Evolutionary conservation across 2,797 vertebrate genomes (phyloP), one percentile per base, ranked within the genome.

Genomic region (Phrynocephalus vlangalii): DNA sequence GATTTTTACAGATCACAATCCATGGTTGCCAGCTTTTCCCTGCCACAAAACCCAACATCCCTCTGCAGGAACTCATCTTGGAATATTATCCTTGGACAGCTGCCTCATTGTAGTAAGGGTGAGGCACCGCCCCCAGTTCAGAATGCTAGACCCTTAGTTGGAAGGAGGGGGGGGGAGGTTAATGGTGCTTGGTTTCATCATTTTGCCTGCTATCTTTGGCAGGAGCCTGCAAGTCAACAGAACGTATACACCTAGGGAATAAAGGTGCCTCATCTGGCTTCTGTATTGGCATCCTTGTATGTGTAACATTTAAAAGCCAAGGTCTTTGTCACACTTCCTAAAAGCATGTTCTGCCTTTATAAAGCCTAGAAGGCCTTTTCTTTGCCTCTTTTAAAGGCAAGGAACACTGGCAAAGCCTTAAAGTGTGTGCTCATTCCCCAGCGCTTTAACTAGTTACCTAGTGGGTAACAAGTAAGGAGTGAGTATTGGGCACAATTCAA

Each of bases 41-140:
- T 30, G 85, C 95, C 95, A 92, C 94, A 94, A 95, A 95, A 95
- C 88, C 94, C 92, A 92, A 91, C 24, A 33, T 94, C 93, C 92
- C 93, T 94, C 94, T 93, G 90, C 95, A 96, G 93, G 94, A 96
- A 94, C 95, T 94, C 83, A 0, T 92, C 91, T 63, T 88, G 93
- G 93, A 93, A 63, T 95, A 93, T 94, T 93, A 48, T 93, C 91
- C 92, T 94, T 95, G 93, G 95, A 94, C 85, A 28, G 67, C 86
- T 92, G 94, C 94, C 90, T 92, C 89, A 88, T 82, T 89, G 52
- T 76, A 87, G 89, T 87, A 68, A 77, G 85, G 82, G 88, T 67
- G 91, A 91, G 44, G 82, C 76, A 79, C 86, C 84, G 90, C 87
- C 88, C 85, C 78, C 28, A 50, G 1, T 2, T 90, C 72, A 87